Conservation (phyloP, 2,113 vertebrate species). For the Plotosus lineatus region DNA sequence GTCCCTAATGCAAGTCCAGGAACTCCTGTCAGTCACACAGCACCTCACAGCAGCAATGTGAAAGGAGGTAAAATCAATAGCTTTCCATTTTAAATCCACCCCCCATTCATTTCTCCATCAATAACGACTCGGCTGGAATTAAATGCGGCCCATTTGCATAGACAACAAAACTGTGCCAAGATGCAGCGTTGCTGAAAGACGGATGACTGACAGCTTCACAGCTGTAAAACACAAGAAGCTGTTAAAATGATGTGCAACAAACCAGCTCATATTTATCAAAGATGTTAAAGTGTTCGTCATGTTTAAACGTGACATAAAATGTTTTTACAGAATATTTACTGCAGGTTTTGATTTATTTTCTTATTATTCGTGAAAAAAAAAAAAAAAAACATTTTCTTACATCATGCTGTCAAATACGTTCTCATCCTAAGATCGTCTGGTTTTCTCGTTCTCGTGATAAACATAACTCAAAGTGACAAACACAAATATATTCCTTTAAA, state of each 20-base stretch:
- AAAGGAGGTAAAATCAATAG: constrained; percentile 61
- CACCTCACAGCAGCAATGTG: constrained; percentile 51
- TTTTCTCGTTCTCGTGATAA: too few species aligned
- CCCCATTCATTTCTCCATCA: constrained; percentile 58
- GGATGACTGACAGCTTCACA: constrained; percentile 1
- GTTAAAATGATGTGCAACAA: neutral
- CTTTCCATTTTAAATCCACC: constrained; percentile 55
- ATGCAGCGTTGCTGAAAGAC: neutral
- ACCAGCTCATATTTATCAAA: neutral
- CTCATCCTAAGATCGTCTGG: neutral
- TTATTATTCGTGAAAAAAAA: neutral
- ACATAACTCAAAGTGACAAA: too few species aligned
- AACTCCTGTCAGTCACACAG: constrained; percentile 56
- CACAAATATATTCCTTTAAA: too few species aligned
- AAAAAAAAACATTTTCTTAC: neutral
- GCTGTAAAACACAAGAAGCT: neutral
- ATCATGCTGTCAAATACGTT: neutral
- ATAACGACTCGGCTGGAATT: constrained; percentile 46
- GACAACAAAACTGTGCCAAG: neutral
- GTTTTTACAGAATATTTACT: neutral
- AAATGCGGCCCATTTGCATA: constrained; percentile 39
- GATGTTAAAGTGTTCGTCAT: neutral
- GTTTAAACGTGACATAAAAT: neutral
- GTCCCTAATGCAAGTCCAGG: constrained; percentile 46
- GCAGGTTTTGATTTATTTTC: neutral